phyloP scores from a whole-genome alignment of 2,113 vertebrate genomes.

The Mohoua ochrocephala region DNA sequence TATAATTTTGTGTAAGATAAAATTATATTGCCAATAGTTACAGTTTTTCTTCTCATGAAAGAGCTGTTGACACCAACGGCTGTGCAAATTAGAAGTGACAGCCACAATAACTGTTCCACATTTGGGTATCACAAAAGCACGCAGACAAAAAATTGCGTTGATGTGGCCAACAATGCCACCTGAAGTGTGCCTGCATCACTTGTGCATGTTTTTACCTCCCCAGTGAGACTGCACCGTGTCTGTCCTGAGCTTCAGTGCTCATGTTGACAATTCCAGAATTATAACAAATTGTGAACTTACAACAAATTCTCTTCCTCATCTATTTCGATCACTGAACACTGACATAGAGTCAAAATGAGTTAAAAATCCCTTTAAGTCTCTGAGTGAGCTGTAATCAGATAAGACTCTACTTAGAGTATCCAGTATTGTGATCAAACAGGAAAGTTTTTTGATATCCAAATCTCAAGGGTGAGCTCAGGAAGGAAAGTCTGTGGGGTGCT shows the following conservation, averaged over 20 bases:
- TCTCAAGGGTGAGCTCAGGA: neutral
- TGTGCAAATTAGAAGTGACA: constrained; percentile 30
- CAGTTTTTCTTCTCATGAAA: neutral
- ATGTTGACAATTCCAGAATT: neutral
- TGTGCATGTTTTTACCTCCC: neutral
- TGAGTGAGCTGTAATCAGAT: neutral
- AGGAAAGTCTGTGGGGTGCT: neutral
- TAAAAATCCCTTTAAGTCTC: neutral
- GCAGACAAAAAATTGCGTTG: neutral
- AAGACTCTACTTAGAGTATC: neutral
- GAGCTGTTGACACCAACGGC: constrained; percentile 2
- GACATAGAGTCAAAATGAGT: neutral
- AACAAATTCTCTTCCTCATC: neutral
- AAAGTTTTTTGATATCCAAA: neutral
- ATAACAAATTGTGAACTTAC: neutral
- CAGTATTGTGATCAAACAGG: neutral
- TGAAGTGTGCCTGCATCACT: neutral
- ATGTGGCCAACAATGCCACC: neutral
- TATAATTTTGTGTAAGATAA: neutral
- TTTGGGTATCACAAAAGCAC: neutral
- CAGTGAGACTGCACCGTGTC: neutral
- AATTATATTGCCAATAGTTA: constrained; percentile 10
- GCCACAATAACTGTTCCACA: constrained; percentile 21
- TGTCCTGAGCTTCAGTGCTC: neutral
- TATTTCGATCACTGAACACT: neutral